These are phyloP conservation scores for Alosa sapidissima DNA, from an alignment of 2,797 vertebrate genomes.

Conservation along the genomic window DNA sequence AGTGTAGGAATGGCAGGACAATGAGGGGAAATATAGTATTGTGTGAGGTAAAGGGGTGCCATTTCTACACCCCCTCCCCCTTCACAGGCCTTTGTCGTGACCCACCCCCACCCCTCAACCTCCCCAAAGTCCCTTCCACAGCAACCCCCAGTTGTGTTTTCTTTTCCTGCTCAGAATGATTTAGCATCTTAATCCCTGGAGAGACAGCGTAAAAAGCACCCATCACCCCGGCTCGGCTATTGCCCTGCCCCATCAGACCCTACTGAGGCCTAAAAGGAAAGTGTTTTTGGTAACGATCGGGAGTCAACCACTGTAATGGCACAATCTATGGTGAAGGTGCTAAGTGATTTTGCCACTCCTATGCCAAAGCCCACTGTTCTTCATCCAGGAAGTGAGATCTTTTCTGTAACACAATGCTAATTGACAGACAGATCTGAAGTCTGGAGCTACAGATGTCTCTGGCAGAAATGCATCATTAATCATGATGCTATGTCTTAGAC, in stretches of 20 bases:
- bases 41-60: conserved; percentile 33
- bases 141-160: conserved; percentile 61
- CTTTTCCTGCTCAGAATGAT: conserved; percentile 69
- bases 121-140: background rate
- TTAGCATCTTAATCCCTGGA: conserved; percentile 69
- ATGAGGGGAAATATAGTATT: conserved; percentile 47
- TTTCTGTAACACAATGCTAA: background rate
- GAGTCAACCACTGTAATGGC: background rate
- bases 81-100: conserved; percentile 61
- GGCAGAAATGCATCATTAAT: background rate
- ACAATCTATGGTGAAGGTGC: background rate
- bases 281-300: conserved; percentile 18
- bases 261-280: conserved; percentile 52
- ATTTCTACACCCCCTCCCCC: conserved; percentile 44
- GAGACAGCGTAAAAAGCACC: conserved; percentile 68
- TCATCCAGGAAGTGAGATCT: background rate
- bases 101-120: conserved; percentile 56
- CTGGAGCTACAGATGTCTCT: too few species aligned
- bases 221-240: conserved; percentile 47
- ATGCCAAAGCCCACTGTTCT: background rate
- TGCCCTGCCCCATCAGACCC: conserved; percentile 47
- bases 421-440: background rate
- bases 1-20: conserved; percentile 32
- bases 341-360: background rate
- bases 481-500: background rate